Conservation (phyloP, 2,797 vertebrate genomes). For the Synaphobranchus kaupii region DNA sequence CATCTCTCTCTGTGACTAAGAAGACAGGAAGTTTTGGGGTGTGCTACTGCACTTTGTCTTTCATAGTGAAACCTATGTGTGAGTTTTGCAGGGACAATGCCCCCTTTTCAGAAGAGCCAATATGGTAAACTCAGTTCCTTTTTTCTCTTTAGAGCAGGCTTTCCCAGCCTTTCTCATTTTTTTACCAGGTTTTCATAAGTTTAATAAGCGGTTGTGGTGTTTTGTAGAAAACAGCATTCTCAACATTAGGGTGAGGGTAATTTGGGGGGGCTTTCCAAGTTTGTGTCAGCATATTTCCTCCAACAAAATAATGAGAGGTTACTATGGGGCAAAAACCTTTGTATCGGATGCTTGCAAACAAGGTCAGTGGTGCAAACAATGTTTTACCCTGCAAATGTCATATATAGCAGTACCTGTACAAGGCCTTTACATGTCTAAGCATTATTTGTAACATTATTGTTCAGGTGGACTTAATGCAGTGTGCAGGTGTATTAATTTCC, state of each 20-base stretch:
- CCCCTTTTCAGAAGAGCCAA: background rate
- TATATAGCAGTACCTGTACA: too few relatives aligned
- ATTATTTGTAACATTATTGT: background rate
- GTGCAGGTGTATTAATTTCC: background rate
- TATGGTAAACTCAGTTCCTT: background rate
- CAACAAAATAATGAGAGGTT: background rate
- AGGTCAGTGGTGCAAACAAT: background rate
- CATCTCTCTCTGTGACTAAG: background rate
- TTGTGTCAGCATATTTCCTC: background rate
- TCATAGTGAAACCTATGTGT: too few relatives aligned
- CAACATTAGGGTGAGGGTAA: background rate
- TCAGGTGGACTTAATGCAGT: background rate
- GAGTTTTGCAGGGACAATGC: background rate
- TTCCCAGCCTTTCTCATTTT: background rate
- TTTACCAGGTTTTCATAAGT: background rate
- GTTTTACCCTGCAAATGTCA: background rate
- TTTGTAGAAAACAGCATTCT: too few relatives aligned
- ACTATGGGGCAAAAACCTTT: background rate
- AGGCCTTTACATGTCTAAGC: too few relatives aligned
- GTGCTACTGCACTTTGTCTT: background rate
- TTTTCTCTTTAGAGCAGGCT: background rate
- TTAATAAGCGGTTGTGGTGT: background rate
- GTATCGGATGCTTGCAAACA: background rate
- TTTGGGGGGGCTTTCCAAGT: too few relatives aligned
- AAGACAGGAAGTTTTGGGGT: background rate